Evolutionary conservation across 2,888 invertebrate species (phyloP), one percentile per base, ranked within the genome.

Genomic region (Sialis lutaria): DNA sequence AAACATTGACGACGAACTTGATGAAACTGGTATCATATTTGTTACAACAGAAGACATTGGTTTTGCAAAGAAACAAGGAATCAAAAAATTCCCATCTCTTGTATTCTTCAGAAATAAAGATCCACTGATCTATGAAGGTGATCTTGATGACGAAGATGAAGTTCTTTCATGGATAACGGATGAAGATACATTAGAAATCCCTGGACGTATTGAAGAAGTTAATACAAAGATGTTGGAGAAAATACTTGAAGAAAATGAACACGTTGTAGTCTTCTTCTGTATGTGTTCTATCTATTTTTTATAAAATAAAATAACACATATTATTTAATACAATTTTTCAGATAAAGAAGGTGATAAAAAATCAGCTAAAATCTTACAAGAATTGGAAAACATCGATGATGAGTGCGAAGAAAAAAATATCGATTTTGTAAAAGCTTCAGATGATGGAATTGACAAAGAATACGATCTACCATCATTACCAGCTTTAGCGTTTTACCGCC

Each of bases 201-300:
- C 90, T 6, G 92, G 92, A 49, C 82, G 85, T 63, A 92, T 92
- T 56, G 92, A 92, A 62, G 91, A 92, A 67, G 89, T 92, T 35
- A 92, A 92, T 59, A 73, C 77, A 1, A 82, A 76, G 61, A 91
- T 92, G 90, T 67, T 92, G 61, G 90, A 91, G 58, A 90, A 89
- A 60, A 84, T 91, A 53, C 70, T 92, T 51, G 77, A 82, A 50
- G 87, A 88, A 62, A 87, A 88, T 55, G 84, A 89, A 55, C 84
- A 88, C 58, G 82, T 91, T 44, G 91, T 91, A 42, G 90, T 91
- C 12, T 89, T 90, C 63, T 92, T 92, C 70, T 92, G 90, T 91
- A 70, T 79, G 87, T 74, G 51, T 52, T 45, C 30, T 42, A 13
- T 32, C 10, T 32, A n/a, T 7, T 33, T 22, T 42, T 31, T 10